A percentile compares a stretch with the other conserved stretches of the same genome.
Evolutionary conservation across 2,113 vertebrate species (phyloP).

Genomic region (Cinclus cinclus): DNA sequence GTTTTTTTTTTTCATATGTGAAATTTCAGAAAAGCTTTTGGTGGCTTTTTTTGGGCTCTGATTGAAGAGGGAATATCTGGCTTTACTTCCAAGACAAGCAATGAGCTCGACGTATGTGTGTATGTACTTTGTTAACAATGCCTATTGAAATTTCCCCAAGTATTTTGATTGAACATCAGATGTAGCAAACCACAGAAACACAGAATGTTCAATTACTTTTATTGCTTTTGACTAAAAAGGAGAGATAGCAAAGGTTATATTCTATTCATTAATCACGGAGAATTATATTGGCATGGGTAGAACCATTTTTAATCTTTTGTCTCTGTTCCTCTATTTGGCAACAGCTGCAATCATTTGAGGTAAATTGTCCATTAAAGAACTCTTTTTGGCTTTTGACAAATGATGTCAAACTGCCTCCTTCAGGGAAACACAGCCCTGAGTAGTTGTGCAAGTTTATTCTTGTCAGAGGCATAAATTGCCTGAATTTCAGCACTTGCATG

Average conservation of each 20-base stretch:
- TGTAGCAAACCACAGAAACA: not conserved
- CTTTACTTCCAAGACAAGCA: not conserved
- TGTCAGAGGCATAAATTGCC: slow-evolving; percentile 42
- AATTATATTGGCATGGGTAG: slow-evolving; percentile 62
- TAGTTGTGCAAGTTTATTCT: slow-evolving; percentile 21
- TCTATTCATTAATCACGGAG: slow-evolving; percentile 52
- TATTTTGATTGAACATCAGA: not conserved
- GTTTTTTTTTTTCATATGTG: not conserved
- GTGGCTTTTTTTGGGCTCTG: not conserved
- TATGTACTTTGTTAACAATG: not conserved
- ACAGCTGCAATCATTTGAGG: slow-evolving; percentile 63
- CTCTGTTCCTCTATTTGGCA: slow-evolving; percentile 48
- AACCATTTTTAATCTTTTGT: slow-evolving; percentile 46
- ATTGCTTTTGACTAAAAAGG: not conserved
- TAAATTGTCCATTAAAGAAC: slow-evolving; percentile 71
- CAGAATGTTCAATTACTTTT: not conserved
- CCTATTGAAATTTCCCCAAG: not conserved
- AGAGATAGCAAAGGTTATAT: not conserved
- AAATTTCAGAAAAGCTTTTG: not conserved
- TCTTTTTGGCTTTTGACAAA: slow-evolving; percentile 68
- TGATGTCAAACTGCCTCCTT: slow-evolving; percentile 51
- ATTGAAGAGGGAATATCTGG: not conserved
- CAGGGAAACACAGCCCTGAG: slow-evolving; percentile 49
- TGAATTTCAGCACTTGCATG: slow-evolving; percentile 2
- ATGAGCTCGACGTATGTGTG: not conserved